A percentile compares a stretch with the other conserved stretches of the same genome.
Evolutionary conservation across 2,113 vertebrate species (phyloP).

Genomic region (Paradoxurus hermaphroditus): DNA sequence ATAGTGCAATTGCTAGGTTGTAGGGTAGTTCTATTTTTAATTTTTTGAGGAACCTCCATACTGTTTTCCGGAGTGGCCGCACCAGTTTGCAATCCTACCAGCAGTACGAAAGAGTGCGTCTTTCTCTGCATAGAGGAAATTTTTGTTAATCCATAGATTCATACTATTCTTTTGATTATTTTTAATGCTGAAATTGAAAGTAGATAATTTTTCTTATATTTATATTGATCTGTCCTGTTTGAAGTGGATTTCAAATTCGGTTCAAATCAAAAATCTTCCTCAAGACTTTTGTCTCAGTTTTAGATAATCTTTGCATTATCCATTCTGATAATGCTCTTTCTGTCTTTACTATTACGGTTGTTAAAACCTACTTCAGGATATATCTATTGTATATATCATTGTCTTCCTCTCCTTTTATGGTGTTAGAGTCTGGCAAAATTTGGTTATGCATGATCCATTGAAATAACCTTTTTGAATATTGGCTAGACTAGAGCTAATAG

Average conservation of each 20-base stretch:
- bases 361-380: rapidly evolving
- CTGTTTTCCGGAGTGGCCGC: no score
- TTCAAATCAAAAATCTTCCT: not conserved
- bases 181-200: not conserved
- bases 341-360: not conserved
- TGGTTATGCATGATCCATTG: rapidly evolving
- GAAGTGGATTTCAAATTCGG: not conserved
- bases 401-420: not conserved
- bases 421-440: not conserved
- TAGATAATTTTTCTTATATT: not conserved
- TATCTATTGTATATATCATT: not conserved
- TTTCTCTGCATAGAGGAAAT: no score
- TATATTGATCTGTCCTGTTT: not conserved
- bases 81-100: no score
- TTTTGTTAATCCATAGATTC: not conserved
- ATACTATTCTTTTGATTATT: not conserved
- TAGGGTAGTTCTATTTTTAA: no score
- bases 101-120: no score
- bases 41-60: no score
- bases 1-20: no score
- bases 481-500: not conserved
- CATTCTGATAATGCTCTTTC: not conserved
- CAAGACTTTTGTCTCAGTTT: not conserved
- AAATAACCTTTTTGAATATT: not conserved
- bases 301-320: not conserved